A percentile compares a stretch with the other conserved stretches of the same genome.
phyloP scores from a whole-genome alignment of 1,140 invertebrate genomes.

The Neodiprion pinetum region DNA sequence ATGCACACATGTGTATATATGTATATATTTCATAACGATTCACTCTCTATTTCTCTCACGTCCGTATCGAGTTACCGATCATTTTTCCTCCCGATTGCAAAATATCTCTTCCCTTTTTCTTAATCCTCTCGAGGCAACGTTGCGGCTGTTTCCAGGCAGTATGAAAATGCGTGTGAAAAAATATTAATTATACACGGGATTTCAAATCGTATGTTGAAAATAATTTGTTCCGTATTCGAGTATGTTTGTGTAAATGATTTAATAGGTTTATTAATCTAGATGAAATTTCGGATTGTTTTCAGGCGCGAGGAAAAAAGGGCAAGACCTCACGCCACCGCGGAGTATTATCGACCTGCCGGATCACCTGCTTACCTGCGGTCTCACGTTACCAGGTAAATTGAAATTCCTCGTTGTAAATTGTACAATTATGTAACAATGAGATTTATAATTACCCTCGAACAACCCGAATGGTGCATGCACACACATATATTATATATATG shows the following conservation, averaged over 20 bases:
- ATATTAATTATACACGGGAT: no score
- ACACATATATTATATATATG: no score
- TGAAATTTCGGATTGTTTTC: constrained; percentile 30
- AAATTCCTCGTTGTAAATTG: constrained; percentile 9
- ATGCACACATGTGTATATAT: no score
- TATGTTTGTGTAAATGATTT: neutral
- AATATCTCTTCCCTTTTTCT: no score
- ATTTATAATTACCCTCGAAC: neutral
- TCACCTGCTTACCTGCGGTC: constrained; percentile 52
- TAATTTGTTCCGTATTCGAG: neutral
- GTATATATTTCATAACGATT: neutral
- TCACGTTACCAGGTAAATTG: constrained; percentile 55
- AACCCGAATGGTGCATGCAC: neutral
- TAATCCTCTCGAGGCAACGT: no score
- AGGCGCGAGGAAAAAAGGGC: constrained; percentile 55
- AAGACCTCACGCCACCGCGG: constrained; percentile 52
- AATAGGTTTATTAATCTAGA: neutral
- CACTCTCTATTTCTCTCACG: neutral
- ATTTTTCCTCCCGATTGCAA: neutral
- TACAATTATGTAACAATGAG: neutral
- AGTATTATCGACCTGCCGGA: constrained; percentile 57
- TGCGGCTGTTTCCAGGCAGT: no score
- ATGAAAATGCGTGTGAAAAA: no score
- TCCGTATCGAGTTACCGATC: neutral
- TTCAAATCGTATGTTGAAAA: neutral